Percentiles rank a stretch among this genome's conserved stretches.
Evolutionary conservation across 2,797 vertebrate species (phyloP).

Genomic region (Synaphobranchus kaupii): DNA sequence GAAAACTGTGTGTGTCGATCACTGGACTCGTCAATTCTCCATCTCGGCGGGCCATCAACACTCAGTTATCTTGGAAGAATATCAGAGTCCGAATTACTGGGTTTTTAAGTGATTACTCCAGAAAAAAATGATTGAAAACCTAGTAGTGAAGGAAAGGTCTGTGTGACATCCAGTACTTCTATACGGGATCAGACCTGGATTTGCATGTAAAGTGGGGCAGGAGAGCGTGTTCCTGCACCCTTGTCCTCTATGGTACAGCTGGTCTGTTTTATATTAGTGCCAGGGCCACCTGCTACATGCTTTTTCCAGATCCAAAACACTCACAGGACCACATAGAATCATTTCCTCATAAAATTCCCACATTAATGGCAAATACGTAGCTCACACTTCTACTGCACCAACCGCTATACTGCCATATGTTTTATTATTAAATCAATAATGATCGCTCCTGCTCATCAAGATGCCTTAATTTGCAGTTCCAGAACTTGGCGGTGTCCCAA

Average conservation of each 20-base stretch:
- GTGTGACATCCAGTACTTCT: neutral
- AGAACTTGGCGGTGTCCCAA: neutral
- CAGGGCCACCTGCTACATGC: neutral
- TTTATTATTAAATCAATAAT: neutral
- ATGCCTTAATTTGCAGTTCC: neutral
- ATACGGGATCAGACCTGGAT: neutral
- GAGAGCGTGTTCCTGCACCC: neutral
- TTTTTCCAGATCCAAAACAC: neutral
- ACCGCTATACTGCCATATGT: neutral
- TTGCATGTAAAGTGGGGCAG: neutral
- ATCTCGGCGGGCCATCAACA: constrained; percentile 46
- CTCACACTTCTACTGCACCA: neutral
- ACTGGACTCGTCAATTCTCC: constrained; percentile 43
- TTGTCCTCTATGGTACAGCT: neutral
- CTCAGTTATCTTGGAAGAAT: constrained; percentile 59
- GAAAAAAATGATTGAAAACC: neutral
- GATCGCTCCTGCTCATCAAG: neutral
- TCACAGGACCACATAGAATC: neutral
- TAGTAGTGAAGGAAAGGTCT: neutral
- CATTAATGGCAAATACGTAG: neutral
- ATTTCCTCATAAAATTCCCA: neutral
- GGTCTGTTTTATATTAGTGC: neutral
- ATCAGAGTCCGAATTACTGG: constrained; percentile 36
- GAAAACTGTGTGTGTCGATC: neutral
- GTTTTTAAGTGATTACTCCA: neutral